Conservation (phyloP, 2,113 vertebrate genomes). For the Argyrosomus japonicus region DNA sequence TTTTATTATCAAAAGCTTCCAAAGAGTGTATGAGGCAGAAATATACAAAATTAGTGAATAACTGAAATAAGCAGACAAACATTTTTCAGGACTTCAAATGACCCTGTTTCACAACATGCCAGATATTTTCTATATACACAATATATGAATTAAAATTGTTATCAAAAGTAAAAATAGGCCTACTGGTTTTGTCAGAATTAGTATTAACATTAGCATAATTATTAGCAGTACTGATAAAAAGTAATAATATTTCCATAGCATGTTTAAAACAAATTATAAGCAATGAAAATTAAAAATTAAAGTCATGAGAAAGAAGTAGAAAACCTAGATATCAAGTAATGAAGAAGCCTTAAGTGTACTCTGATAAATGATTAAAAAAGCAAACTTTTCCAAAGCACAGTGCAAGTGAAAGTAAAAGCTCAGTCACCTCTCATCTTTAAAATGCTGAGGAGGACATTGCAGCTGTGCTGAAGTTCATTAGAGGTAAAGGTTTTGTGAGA, state of each 20-base stretch:
- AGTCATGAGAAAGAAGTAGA: neutral
- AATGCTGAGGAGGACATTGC: conserved; percentile 22
- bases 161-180: neutral
- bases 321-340: conserved; percentile 33
- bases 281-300: conserved; percentile 12
- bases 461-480: neutral
- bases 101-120: neutral
- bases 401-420: conserved; percentile 33
- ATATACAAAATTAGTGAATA: neutral
- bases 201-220: neutral
- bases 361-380: conserved; percentile 40
- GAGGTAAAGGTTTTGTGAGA: conserved; percentile 8
- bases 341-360: conserved; percentile 24
- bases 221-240: neutral
- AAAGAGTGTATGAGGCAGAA: neutral
- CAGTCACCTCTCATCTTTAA: conserved; percentile 39
- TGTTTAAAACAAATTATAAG: neutral
- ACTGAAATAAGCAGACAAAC: neutral
- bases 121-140: neutral
- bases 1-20: neutral
- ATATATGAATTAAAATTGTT: neutral
- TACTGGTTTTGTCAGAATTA: neutral
- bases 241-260: neutral
- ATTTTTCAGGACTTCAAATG: neutral
- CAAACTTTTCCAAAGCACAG: neutral